Evolutionary conservation across 92 coral and sea anemone species (phyloP).

Genomic region (Umimayanthus kanabou): DNA sequence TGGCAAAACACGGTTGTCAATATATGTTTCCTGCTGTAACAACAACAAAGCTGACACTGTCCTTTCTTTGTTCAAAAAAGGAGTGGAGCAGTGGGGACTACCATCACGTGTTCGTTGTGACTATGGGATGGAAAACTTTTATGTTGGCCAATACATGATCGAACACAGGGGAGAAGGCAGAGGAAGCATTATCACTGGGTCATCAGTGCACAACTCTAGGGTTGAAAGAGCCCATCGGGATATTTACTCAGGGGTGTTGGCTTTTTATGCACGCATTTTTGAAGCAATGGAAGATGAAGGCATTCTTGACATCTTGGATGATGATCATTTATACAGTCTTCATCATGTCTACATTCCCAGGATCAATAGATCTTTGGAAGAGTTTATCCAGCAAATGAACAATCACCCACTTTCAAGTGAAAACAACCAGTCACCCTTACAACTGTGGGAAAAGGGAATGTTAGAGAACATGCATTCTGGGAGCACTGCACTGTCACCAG

Average conservation of each 20-base stretch:
- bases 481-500: not conserved
- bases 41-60: conserved; percentile 41
- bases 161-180: conserved; percentile 53
- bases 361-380: conserved; percentile 39
- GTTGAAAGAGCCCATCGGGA: conserved; percentile 46
- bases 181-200: conserved; percentile 65
- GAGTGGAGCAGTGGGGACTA: conserved; percentile 49
- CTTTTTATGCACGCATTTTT: conserved; percentile 40
- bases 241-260: conserved; percentile 36
- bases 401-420: conserved; percentile 55
- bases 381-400: not conserved
- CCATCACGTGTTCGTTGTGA: conserved; percentile 52
- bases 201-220: conserved; percentile 55
- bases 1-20: conserved; percentile 40
- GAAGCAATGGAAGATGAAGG: conserved; percentile 50
- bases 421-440: conserved; percentile 44
- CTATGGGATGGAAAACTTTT: conserved; percentile 44
- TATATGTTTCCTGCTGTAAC: conserved; percentile 31
- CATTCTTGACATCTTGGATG: conserved; percentile 44
- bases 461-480: conserved; percentile 25
- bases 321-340: conserved; percentile 45
- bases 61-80: conserved; percentile 35
- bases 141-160: conserved; percentile 57
- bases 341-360: conserved; percentile 59
- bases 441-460: conserved; percentile 47